A percentile compares a stretch with the other conserved stretches of the same genome.
Evolutionary conservation across 2,888 invertebrate species (phyloP).

Genomic region (Celastrina argiolus): DNA sequence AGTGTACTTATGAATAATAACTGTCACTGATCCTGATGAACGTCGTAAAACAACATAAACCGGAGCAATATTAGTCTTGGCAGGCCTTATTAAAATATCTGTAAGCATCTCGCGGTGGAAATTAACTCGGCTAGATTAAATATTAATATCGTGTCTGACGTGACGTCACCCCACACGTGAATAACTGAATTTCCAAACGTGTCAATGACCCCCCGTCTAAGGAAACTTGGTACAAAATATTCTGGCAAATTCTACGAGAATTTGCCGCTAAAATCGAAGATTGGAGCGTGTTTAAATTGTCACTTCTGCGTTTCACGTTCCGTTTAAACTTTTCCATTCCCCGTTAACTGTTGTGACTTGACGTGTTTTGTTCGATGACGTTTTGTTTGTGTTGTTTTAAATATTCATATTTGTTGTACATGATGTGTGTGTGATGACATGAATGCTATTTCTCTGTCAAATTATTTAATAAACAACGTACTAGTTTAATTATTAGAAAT

Average conservation of each 20-base stretch:
- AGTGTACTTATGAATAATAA: not conserved
- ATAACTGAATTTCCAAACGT: constrained; percentile 35
- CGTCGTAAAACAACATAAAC: constrained; percentile 29
- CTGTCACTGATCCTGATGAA: constrained; percentile 23
- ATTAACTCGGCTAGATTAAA: constrained; percentile 41
- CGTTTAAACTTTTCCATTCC: constrained; percentile 41
- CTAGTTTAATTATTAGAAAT: no score
- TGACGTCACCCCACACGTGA: constrained; percentile 35
- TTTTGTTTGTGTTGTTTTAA: not conserved
- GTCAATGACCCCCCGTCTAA: constrained; percentile 22
- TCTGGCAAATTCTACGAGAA: constrained; percentile 26
- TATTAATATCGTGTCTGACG: constrained; percentile 36
- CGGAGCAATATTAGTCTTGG: constrained; percentile 32
- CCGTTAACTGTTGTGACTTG: constrained; percentile 46
- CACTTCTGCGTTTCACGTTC: constrained; percentile 34
- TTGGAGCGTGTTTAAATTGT: constrained; percentile 23
- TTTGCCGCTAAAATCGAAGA: not conserved
- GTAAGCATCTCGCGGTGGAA: constrained; percentile 35
- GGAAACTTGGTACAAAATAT: constrained; percentile 28
- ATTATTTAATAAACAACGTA: no score
- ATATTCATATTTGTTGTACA: not conserved
- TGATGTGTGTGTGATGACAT: no score
- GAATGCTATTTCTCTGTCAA: no score
- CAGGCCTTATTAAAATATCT: constrained; percentile 36
- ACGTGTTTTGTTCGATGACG: constrained; percentile 41